Percentiles rank a stretch among this genome's conserved stretches.
phyloP scores from a whole-genome alignment of 2,113 vertebrate species.

The Dipodomys spectabilis region DNA sequence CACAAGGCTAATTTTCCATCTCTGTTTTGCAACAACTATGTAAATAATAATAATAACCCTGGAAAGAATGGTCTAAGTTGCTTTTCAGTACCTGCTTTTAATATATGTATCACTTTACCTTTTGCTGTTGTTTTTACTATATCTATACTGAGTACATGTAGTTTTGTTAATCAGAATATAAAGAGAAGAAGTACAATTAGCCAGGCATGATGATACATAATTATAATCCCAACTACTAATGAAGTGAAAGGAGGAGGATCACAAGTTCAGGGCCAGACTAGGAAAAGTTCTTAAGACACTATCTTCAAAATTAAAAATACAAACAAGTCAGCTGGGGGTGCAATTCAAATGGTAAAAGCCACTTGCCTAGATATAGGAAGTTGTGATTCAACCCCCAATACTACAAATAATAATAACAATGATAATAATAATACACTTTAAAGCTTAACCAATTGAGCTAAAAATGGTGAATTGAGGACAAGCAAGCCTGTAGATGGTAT shows the following conservation, averaged over 20 bases:
- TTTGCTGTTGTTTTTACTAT: neutral
- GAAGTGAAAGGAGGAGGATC: too few relatives aligned
- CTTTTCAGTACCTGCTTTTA: neutral
- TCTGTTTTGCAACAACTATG: neutral
- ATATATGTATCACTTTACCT: neutral
- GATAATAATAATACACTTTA: neutral
- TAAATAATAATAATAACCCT: neutral
- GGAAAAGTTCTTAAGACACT: too few relatives aligned
- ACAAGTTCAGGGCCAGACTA: too few relatives aligned
- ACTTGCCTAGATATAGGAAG: too few relatives aligned
- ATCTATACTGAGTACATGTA: neutral
- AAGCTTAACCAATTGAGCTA: neutral
- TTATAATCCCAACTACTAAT: too few relatives aligned
- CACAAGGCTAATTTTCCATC: neutral
- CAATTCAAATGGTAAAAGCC: too few relatives aligned
- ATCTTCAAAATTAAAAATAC: too few relatives aligned
- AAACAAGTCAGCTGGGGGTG: too few relatives aligned
- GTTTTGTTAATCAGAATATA: slow-evolving; percentile 5
- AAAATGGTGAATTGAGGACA: neutral
- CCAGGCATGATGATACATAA: too few relatives aligned
- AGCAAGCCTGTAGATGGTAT: neutral
- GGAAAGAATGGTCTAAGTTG: neutral
- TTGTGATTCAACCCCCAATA: too few relatives aligned
- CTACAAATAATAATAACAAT: too few relatives aligned
- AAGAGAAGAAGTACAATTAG: neutral